Percentiles rank a stretch among this genome's conserved stretches.
Evolutionary conservation across 1,140 invertebrate species (phyloP).

Genomic region (Brachionus sp.): DNA sequence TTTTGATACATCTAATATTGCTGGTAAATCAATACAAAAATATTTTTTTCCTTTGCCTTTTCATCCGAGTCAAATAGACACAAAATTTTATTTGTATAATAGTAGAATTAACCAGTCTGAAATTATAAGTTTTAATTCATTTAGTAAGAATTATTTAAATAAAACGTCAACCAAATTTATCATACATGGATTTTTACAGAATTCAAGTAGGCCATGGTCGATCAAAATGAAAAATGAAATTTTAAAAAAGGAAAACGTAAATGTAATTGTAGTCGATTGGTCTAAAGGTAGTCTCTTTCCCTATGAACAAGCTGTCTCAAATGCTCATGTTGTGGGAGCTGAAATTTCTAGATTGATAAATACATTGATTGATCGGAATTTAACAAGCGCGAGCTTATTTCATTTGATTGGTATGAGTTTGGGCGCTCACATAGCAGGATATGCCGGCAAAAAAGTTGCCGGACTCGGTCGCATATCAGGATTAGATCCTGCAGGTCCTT

Average conservation of each 20-base stretch:
- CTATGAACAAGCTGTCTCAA: conserved; percentile 71
- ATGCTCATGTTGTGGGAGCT: conserved; percentile 73
- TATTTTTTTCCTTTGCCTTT: background rate
- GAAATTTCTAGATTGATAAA: conserved; percentile 68
- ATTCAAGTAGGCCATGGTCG: conserved; percentile 47
- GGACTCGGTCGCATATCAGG: conserved; percentile 73
- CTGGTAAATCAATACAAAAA: background rate
- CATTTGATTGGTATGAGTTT: conserved; percentile 86
- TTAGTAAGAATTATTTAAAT: conserved; percentile 61
- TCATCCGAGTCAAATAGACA: background rate
- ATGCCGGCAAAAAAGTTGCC: conserved; percentile 77
- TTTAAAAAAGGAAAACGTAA: conserved; percentile 61
- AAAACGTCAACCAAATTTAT: conserved; percentile 70
- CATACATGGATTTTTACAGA: conserved; percentile 81
- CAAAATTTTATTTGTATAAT: conserved; percentile 31
- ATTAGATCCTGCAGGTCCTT: conserved; percentile 70
- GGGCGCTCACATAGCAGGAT: conserved; percentile 81
- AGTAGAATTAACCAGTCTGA: background rate
- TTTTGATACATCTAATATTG: background rate
- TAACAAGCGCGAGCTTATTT: background rate
- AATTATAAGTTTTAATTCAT: background rate
- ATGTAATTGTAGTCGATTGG: conserved; percentile 43
- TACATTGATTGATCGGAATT: conserved; percentile 47
- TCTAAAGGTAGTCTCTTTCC: background rate
- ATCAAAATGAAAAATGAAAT: conserved; percentile 51